Conservation (phyloP, 2,113 vertebrate species). For the Noctilio leporinus region DNA sequence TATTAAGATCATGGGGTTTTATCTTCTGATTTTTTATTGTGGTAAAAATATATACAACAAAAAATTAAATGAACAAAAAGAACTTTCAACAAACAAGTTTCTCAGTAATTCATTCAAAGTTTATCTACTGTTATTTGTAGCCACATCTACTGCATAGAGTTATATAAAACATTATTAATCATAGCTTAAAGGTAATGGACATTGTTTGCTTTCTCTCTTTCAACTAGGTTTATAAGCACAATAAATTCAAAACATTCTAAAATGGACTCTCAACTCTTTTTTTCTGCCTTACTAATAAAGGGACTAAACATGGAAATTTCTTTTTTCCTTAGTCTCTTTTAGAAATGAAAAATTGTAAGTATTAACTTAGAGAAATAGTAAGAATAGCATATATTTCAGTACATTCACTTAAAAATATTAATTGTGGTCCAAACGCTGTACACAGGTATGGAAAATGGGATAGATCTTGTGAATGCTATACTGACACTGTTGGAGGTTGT, state of each 20-base stretch:
- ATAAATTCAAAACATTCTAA: neutral
- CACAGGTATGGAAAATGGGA: neutral
- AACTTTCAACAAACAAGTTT: neutral
- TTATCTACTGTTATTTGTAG: neutral
- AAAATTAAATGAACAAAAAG: slow-evolving; percentile 1
- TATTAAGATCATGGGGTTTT: neutral
- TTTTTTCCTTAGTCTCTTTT: neutral
- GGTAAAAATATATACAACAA: neutral
- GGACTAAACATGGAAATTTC: neutral
- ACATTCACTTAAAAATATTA: neutral
- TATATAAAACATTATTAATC: neutral
- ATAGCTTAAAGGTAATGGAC: neutral
- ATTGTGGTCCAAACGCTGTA: neutral
- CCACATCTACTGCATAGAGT: neutral
- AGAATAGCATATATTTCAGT: neutral
- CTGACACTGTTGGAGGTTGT: neutral
- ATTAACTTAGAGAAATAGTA: neutral
- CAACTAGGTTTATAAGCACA: neutral
- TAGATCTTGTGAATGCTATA: neutral
- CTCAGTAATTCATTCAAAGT: neutral
- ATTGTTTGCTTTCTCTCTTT: neutral
- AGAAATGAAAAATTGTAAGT: neutral
- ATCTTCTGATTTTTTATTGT: neutral
- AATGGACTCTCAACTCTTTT: neutral
- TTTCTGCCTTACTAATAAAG: neutral